A percentile compares a stretch with the other conserved stretches of the same genome.
phyloP scores from a whole-genome alignment of 1,140 invertebrate genomes.

The Lepeophtheirus salmonis region DNA sequence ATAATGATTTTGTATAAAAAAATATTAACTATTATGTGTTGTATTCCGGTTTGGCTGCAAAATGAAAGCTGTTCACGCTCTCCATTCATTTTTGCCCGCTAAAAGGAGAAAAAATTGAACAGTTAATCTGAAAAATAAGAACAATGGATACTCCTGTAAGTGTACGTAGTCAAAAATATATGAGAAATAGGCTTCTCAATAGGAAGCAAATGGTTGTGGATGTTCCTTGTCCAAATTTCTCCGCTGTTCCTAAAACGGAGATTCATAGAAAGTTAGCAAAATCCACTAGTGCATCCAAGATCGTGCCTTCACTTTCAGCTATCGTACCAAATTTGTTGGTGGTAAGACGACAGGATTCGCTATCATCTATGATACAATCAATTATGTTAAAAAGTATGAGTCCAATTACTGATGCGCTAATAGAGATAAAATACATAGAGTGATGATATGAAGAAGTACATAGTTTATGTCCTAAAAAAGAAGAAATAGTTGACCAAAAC shows the following conservation, averaged over 20 bases:
- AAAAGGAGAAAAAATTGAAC: no score
- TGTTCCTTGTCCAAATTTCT: conserved; percentile 83
- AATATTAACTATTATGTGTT: no score
- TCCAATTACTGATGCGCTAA: conserved; percentile 93
- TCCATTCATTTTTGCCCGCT: no score
- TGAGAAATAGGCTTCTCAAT: conserved; percentile 91
- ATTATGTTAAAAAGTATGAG: conserved; percentile 97
- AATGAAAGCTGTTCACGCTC: no score
- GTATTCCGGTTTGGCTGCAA: no score
- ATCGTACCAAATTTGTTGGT: conserved; percentile 91
- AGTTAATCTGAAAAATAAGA: conserved; percentile 35
- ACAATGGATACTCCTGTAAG: conserved; percentile 44
- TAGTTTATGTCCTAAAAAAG: no score
- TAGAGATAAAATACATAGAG: no score
- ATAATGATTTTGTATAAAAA: no score
- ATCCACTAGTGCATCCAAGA: conserved; percentile 98
- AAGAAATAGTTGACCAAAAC: no score
- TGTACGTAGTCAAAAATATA: conserved; percentile 90
- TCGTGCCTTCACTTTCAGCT: conserved; percentile 91
- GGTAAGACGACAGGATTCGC: conserved; percentile 94
- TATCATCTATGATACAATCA: conserved; percentile 88
- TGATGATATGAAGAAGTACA: no score
- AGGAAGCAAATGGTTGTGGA: conserved; percentile 98
- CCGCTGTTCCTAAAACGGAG: conserved; percentile 89
- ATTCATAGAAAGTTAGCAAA: conserved; percentile 89